Base-by-base conservation (phyloP, 2,888 invertebrate genomes). In the Idaea dimidiata region DNA sequence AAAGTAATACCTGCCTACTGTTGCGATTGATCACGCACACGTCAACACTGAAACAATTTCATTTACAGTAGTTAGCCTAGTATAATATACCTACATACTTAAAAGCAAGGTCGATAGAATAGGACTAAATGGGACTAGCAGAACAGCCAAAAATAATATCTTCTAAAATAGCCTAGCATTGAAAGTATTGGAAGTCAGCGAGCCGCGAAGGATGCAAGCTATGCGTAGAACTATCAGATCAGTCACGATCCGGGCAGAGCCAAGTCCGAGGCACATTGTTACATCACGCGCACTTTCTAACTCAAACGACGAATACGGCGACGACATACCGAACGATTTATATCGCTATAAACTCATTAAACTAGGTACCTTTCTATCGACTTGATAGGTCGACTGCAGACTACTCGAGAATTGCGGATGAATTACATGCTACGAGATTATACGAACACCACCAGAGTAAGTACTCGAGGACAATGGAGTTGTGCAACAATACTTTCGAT, bases 261-360 rank as follows among this genome's bases (percentile, higher is more conserved):
- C 66, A 64, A 67, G 79, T 76, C 73, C 75, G 71, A 75, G 76
- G 75, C 78, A 80, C 80, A 83, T 84, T 83, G 84, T 89, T 88
- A 84, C 87, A 80, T 87, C 86, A 88, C 81, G 80, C 77, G 78
- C 75, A 86, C 88, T 88, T 87, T 89, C 88, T 88, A 87, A 85
- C 80, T 76, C 65, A 59, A 72, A 77, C 76, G 79, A 43, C 43
- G 43, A 43, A 8, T 8, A 33, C 33, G 33, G 14, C 43, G 43
- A 73, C 80, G 77, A 82, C 81, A 79, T 81, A 79, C 82, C 72
- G 77, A 82, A 82, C 82, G 83, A 87, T 87, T 84, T 86, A 86
- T 83, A 86, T 83, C 82, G 80, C 81, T 78, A 80, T 84, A 78
- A 80, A 80, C 78, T 83, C 80, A 88, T 88, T 88, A 87, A 83